phyloP scores from a whole-genome alignment of 2,888 invertebrate species.

The Eumacrocentrus americanus region DNA sequence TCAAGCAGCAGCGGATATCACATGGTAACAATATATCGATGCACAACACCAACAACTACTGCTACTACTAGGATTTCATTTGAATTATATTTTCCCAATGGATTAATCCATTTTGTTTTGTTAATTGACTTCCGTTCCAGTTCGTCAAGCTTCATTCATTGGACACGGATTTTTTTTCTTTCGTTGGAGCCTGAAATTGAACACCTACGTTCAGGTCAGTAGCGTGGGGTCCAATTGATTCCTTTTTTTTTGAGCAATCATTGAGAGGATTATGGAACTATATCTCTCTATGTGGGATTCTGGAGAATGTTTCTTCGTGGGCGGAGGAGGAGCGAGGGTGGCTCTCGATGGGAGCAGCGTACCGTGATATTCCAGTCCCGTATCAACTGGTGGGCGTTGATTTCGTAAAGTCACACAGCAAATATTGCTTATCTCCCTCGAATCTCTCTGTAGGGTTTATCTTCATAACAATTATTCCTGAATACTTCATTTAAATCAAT shows the following conservation, averaged over 20 bases:
- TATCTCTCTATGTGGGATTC: background rate
- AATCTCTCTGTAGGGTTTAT: too few relatives aligned
- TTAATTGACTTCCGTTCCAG: conserved; percentile 18
- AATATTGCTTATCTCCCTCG: background rate
- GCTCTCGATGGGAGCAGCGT: background rate
- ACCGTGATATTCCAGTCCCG: background rate
- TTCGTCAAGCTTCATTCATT: conserved; percentile 9
- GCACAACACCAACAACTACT: background rate
- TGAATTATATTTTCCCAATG: conserved; percentile 5
- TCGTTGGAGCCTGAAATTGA: background rate
- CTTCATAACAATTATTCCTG: too few relatives aligned
- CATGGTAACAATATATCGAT: background rate
- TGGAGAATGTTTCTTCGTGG: background rate
- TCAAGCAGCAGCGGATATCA: conserved; percentile 5
- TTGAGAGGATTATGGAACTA: background rate
- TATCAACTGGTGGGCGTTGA: conserved; percentile 24
- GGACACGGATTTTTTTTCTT: conserved; percentile 2
- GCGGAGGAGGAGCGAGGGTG: conserved; percentile 6
- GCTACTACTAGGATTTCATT: background rate
- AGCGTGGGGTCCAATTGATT: background rate
- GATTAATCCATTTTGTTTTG: conserved; percentile 1
- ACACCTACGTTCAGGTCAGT: background rate
- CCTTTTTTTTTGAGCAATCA: background rate
- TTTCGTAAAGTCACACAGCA: background rate
- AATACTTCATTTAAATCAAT: too few relatives aligned